Evolutionary conservation across 1,140 invertebrate genomes (phyloP).

Genomic region (Oedothorax gibbosus): DNA sequence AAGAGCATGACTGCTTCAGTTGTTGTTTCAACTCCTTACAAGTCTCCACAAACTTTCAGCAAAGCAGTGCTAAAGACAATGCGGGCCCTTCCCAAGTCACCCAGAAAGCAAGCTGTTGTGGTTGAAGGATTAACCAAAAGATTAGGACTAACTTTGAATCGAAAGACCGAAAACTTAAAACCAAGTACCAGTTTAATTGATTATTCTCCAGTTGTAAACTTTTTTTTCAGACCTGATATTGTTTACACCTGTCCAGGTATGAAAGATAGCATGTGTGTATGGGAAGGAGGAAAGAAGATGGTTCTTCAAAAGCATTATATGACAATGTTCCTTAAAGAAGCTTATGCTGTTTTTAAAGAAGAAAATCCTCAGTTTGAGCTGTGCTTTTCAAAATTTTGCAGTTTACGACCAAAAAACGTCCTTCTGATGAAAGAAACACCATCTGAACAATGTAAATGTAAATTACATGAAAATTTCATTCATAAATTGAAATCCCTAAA

Average conservation of each 20-base stretch:
- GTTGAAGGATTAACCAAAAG: constrained; percentile 5
- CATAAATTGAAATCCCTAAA: constrained; percentile 2
- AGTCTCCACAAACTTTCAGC: constrained; percentile 7
- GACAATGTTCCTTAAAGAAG: constrained; percentile 25
- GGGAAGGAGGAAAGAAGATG: constrained; percentile 1
- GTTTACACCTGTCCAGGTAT: constrained; percentile 32
- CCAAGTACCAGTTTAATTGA: neutral
- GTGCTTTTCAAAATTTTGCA: constrained; percentile 23
- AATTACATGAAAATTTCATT: constrained; percentile 23
- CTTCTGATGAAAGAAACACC: constrained; percentile 14
- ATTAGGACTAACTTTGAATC: neutral
- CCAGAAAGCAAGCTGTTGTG: no score
- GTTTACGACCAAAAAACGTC: constrained; percentile 21
- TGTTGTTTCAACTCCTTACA: neutral
- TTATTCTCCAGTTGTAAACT: neutral
- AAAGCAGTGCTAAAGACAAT: constrained; percentile 20
- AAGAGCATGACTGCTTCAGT: neutral
- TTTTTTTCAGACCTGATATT: constrained; percentile 23
- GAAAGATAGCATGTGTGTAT: constrained; percentile 15
- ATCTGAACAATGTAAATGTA: constrained; percentile 16
- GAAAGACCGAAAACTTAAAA: neutral
- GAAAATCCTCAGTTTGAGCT: constrained; percentile 13
- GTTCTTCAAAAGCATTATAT: constrained; percentile 14
- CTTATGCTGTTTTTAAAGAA: constrained; percentile 7
- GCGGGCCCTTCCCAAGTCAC: constrained; percentile 5